These are phyloP conservation scores for Cisticola juncidis DNA, from an alignment of 2,113 vertebrate genomes.

Conservation along the genomic window DNA sequence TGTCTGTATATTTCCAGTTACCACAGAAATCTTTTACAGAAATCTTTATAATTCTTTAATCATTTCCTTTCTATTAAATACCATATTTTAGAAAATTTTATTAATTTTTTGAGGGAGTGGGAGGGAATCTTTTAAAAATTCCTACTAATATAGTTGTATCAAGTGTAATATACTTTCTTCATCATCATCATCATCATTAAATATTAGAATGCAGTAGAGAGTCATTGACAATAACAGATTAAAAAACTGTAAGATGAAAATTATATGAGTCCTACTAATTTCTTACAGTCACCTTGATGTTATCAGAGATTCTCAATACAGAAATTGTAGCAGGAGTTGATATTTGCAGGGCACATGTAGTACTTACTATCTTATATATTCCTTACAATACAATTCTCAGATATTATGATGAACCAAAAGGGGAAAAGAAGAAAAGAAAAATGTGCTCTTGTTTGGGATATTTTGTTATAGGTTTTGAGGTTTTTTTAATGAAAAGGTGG, in stretches of 20 bases:
- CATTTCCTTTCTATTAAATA: neutral
- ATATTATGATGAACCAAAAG: neutral
- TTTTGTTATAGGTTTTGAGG: neutral
- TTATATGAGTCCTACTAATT: neutral
- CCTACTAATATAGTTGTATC: neutral
- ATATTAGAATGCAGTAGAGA: neutral
- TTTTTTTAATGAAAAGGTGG: neutral
- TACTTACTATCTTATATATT: neutral
- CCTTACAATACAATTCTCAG: neutral
- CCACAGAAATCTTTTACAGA: neutral
- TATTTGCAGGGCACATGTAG: neutral
- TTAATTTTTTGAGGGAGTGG: neutral
- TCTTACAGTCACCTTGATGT: neutral
- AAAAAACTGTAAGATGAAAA: neutral
- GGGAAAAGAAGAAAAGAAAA: neutral
- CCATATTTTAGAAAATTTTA: neutral
- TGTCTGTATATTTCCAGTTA: neutral
- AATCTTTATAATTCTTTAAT: neutral
- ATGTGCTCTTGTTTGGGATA: neutral
- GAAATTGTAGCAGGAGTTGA: neutral
- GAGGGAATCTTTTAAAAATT: neutral
- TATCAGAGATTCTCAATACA: neutral
- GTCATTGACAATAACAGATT: neutral
- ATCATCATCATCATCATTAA: neutral
- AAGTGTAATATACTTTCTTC: neutral